phyloP scores from a whole-genome alignment of 2,113 vertebrate species.

The Smithornis capensis region DNA sequence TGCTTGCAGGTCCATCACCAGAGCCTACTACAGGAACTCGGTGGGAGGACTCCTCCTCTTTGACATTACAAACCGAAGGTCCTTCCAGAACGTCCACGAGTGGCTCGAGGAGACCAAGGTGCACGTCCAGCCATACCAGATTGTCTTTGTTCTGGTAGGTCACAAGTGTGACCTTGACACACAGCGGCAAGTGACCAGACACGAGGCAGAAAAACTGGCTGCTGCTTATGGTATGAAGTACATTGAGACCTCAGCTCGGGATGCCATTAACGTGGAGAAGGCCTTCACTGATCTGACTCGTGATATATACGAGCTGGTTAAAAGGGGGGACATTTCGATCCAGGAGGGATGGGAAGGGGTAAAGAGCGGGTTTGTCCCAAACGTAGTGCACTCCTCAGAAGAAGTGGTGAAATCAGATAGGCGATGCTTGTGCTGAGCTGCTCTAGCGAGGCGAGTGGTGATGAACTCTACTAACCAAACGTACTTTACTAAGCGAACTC shows the following conservation, averaged over 20 bases:
- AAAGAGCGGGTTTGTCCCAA: constrained; percentile 95
- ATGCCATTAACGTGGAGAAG: constrained; percentile 96
- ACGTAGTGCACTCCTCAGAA: constrained; percentile 92
- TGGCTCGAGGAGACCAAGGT: constrained; percentile 92
- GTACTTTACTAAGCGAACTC: constrained; percentile 66
- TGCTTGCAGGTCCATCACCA: constrained; percentile 85
- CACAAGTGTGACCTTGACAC: constrained; percentile 97
- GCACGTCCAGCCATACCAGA: constrained; percentile 93
- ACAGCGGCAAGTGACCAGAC: constrained; percentile 90
- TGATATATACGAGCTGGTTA: constrained; percentile 94
- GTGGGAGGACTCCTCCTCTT: constrained; percentile 96
- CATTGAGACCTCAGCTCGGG: constrained; percentile 93
- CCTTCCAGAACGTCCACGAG: constrained; percentile 94
- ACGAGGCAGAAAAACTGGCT: constrained; percentile 95
- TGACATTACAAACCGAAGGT: constrained; percentile 96
- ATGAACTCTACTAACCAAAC: constrained; percentile 67
- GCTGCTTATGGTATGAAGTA: constrained; percentile 91
- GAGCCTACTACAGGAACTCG: constrained; percentile 94
- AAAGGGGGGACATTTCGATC: constrained; percentile 92
- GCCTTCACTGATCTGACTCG: constrained; percentile 94
- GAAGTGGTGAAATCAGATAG: constrained; percentile 91
- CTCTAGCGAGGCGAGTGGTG: constrained; percentile 25
- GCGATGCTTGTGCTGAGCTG: constrained; percentile 89
- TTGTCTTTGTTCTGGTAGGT: constrained; percentile 93
- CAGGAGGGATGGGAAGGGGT: constrained; percentile 98